These are phyloP conservation scores for Hymenochirus boettgeri DNA, from an alignment of 2,113 vertebrate species.

Conservation along the genomic window DNA sequence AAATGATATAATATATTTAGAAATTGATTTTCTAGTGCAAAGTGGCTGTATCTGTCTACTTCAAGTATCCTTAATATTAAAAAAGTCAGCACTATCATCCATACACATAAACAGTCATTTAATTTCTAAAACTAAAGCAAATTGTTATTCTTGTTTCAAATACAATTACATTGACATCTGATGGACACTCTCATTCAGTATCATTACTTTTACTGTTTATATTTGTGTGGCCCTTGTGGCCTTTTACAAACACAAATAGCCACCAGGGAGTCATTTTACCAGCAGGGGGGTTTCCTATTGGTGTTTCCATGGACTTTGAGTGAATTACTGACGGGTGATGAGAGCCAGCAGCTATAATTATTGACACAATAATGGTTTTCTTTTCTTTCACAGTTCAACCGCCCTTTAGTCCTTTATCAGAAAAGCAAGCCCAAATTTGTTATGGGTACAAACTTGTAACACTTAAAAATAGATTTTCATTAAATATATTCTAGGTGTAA, in stretches of 20 bases:
- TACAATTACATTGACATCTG: conserved; percentile 10
- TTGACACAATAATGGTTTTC: conserved; percentile 16
- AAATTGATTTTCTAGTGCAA: too few relatives aligned
- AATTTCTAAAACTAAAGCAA: neutral
- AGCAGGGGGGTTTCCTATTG: conserved; percentile 26
- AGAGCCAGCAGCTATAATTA: conserved; percentile 27
- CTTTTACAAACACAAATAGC: conserved; percentile 5
- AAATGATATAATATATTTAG: too few relatives aligned
- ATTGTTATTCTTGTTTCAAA: neutral
- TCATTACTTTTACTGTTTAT: conserved; percentile 11
- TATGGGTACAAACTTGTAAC: too few relatives aligned
- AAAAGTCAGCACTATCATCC: neutral
- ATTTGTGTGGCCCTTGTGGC: conserved; percentile 16
- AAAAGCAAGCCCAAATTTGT: neutral
- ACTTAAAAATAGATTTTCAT: neutral
- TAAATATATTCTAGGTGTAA: neutral
- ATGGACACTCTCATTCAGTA: neutral
- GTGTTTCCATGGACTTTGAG: conserved; percentile 19
- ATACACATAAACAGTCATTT: neutral
- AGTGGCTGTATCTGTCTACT: too few relatives aligned
- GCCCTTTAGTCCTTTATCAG: conserved; percentile 4
- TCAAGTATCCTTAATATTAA: too few relatives aligned
- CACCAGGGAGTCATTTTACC: conserved; percentile 16
- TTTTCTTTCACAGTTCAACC: conserved; percentile 3
- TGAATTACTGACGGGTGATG: conserved; percentile 14